Evolutionary conservation across 2,113 vertebrate genomes (phyloP).

Genomic region (Chionomys nivalis): DNA sequence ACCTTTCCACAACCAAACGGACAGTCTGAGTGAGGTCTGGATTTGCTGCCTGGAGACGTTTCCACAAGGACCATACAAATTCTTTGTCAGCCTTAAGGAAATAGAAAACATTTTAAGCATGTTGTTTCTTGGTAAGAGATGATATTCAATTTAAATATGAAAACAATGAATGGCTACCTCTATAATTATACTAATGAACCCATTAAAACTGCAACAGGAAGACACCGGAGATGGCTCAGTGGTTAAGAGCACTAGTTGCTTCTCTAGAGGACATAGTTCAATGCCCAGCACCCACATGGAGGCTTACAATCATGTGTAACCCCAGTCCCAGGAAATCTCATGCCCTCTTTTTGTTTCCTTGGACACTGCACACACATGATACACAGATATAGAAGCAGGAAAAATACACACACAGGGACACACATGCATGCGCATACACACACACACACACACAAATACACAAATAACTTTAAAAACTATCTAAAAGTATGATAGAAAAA

Average conservation of each 20-base stretch:
- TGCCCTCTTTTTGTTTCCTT: background rate
- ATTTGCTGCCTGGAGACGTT: constrained; percentile 92
- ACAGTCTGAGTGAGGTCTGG: constrained; percentile 93
- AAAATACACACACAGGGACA: background rate
- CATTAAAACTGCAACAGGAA: background rate
- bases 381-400: too few species aligned
- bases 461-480: background rate
- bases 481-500: constrained; percentile 17
- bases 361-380: background rate
- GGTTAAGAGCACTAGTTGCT: background rate
- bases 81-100: constrained; percentile 94
- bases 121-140: constrained; percentile 12
- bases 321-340: too few species aligned
- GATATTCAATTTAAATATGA: background rate
- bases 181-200: background rate
- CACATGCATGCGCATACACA: too few species aligned
- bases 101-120: constrained; percentile 58
- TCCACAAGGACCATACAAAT: constrained; percentile 98
- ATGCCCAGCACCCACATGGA: background rate
- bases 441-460: background rate
- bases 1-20: constrained; percentile 94
- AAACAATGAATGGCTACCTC: constrained; percentile 1
- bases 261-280: background rate
- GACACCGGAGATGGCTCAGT: background rate
- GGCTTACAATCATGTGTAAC: background rate